Evolutionary conservation across 1,140 invertebrate genomes (phyloP).

Genomic region (Lithobius niger): DNA sequence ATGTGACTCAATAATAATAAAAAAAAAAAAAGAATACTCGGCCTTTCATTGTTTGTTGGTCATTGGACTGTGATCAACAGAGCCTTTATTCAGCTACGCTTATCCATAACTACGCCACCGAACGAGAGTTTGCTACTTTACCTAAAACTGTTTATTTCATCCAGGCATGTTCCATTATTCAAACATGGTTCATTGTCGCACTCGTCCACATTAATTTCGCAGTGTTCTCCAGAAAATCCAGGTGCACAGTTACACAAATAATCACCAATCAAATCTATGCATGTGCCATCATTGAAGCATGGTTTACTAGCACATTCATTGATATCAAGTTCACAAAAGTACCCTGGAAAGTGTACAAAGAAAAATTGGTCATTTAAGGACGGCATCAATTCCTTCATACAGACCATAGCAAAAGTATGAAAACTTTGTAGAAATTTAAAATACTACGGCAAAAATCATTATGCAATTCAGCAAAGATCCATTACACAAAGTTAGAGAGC

Average conservation of each 20-base stretch:
- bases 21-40: too few relatives aligned
- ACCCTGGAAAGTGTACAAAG: conserved; percentile 38
- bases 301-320: conserved; percentile 36
- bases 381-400: too few relatives aligned
- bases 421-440: too few relatives aligned
- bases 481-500: not conserved
- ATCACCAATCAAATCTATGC: conserved; percentile 38
- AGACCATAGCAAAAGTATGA: too few relatives aligned
- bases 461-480: too few relatives aligned
- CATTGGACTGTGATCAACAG: not conserved
- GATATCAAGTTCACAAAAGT: conserved; percentile 41
- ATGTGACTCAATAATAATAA: not conserved
- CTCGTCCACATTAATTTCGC: conserved; percentile 44
- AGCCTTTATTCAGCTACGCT: not conserved
- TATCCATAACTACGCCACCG: not conserved
- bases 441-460: too few relatives aligned
- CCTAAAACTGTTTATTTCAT: not conserved
- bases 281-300: conserved; percentile 52
- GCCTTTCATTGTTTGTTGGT: not conserved
- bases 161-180: conserved; percentile 22
- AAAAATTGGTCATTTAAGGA: not conserved
- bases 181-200: conserved; percentile 23
- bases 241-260: conserved; percentile 54
- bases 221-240: conserved; percentile 71
- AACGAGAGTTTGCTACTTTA: not conserved